phyloP scores from a whole-genome alignment of 2,113 vertebrate species.

The Dromiciops gliroides region DNA sequence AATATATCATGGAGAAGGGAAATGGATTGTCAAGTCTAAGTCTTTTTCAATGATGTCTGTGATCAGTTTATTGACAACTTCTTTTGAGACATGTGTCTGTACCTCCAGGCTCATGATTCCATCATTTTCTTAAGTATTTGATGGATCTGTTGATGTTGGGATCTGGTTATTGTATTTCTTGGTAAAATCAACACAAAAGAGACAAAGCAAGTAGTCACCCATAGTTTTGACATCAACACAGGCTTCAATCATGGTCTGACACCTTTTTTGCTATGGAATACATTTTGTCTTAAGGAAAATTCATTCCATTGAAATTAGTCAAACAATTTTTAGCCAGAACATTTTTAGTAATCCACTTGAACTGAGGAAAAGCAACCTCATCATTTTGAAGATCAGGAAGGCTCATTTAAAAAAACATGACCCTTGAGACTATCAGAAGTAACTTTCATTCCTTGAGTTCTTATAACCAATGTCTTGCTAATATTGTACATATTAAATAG shows the following conservation, averaged over 20 bases:
- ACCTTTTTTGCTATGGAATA: constrained; percentile 97
- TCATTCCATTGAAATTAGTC: constrained; percentile 96
- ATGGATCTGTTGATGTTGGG: constrained; percentile 90
- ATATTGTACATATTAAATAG: constrained; percentile 97
- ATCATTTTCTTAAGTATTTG: constrained; percentile 92
- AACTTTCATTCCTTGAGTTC: constrained; percentile 84
- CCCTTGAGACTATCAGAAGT: constrained; percentile 95
- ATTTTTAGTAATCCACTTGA: constrained; percentile 93
- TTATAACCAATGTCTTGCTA: constrained; percentile 71
- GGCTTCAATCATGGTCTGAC: constrained; percentile 94
- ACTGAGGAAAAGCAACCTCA: constrained; percentile 95
- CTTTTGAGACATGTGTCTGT: constrained; percentile 91
- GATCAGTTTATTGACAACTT: constrained; percentile 92
- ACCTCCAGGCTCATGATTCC: constrained; percentile 92
- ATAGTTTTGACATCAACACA: constrained; percentile 91
- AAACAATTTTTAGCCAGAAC: constrained; percentile 96
- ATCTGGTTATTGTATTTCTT: constrained; percentile 90
- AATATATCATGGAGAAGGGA: constrained; percentile 90
- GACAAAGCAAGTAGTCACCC: constrained; percentile 89
- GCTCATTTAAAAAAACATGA: constrained; percentile 94
- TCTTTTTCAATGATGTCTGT: constrained; percentile 91
- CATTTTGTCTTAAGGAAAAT: constrained; percentile 96
- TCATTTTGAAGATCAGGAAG: constrained; percentile 95
- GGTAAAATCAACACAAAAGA: constrained; percentile 91
- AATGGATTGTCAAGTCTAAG: constrained; percentile 91